phyloP scores from a whole-genome alignment of 2,113 vertebrate genomes.

The Engystomops pustulosus region DNA sequence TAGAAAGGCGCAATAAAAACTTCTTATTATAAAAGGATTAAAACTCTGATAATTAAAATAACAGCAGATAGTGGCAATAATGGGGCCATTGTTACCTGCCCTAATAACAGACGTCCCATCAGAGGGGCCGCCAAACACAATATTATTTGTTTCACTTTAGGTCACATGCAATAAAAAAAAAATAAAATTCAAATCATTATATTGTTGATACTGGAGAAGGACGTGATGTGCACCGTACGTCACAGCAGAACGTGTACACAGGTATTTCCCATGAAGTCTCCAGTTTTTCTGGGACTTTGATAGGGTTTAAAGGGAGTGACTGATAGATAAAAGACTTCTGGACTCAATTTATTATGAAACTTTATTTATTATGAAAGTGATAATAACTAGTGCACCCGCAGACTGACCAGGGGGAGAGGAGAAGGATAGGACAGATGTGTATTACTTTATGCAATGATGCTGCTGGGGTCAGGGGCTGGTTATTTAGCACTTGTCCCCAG shows the following conservation, averaged over 20 bases:
- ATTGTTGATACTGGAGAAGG: background rate
- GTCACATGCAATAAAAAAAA: conserved; percentile 5
- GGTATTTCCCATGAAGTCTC: no score
- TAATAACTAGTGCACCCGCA: no score
- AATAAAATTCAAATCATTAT: background rate
- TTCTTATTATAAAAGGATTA: conserved; percentile 28
- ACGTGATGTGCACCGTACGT: background rate
- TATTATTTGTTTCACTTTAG: conserved; percentile 13
- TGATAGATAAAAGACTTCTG: no score
- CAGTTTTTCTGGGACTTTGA: no score
- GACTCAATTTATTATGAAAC: no score
- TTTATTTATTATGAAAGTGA: no score
- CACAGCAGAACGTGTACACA: no score
- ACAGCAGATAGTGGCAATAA: background rate
- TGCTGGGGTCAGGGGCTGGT: no score
- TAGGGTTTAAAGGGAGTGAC: background rate
- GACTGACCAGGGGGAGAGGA: no score
- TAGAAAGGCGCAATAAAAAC: conserved; percentile 9
- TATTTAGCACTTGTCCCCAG: no score
- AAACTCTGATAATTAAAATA: background rate
- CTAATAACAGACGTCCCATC: background rate
- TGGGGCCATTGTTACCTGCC: background rate
- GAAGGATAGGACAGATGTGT: no score
- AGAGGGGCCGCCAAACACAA: background rate
- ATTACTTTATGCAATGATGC: no score